These are phyloP conservation scores for Blastobasis adustella DNA, from an alignment of 2,888 invertebrate genomes.

Conservation along the genomic window DNA sequence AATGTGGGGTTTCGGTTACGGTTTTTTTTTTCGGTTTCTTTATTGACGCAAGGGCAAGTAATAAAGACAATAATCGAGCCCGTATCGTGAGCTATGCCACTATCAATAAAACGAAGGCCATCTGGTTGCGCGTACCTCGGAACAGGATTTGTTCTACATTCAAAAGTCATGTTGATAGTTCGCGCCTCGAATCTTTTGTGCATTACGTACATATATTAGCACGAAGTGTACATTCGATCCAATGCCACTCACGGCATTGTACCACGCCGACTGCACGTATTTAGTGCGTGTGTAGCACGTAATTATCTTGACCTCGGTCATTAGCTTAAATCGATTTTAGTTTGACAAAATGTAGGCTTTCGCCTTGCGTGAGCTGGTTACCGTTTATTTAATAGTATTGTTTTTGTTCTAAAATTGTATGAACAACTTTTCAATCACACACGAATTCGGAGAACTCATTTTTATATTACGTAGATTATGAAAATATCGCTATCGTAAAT, in stretches of 20 bases:
- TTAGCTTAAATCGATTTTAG: constrained; percentile 1
- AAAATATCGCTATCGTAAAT: too few relatives aligned
- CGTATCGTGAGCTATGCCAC: not conserved
- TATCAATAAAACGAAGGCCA: constrained; percentile 2
- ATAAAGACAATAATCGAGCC: not conserved
- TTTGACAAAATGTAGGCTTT: not conserved
- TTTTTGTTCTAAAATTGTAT: too few relatives aligned
- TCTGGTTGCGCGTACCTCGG: not conserved
- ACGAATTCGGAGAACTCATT: too few relatives aligned
- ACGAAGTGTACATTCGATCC: not conserved
- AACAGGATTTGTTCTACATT: constrained; percentile 3
- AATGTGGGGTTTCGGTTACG: too few relatives aligned
- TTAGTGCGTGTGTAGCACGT: not conserved
- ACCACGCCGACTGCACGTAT: not conserved
- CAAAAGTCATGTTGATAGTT: too few relatives aligned
- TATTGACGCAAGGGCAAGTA: not conserved
- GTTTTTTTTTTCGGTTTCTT: too few relatives aligned
- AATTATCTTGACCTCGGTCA: constrained; percentile 6
- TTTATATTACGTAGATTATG: too few relatives aligned
- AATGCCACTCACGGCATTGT: not conserved
- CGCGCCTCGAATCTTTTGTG: too few relatives aligned
- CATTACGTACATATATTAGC: not conserved
- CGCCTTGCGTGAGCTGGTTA: not conserved
- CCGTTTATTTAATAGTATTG: too few relatives aligned
- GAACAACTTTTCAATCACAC: too few relatives aligned